These are phyloP conservation scores for Sinocyclocheilus anophthalmus DNA, from an alignment of 2,113 vertebrate genomes.

Conservation along the genomic window DNA sequence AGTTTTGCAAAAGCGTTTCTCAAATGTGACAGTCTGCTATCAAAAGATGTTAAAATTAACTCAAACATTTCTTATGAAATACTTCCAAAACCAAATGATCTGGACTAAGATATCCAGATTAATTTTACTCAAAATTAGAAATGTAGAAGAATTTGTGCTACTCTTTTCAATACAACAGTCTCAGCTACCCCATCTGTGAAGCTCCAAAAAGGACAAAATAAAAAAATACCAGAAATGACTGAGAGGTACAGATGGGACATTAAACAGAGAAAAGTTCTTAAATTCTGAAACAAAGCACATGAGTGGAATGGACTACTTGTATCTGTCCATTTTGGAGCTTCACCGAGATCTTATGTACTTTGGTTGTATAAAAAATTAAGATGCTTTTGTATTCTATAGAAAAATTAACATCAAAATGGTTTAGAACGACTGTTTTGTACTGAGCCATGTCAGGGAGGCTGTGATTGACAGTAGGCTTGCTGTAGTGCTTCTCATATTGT, in stretches of 20 bases:
- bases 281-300: not conserved
- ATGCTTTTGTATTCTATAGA: not conserved
- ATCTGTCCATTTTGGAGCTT: not conserved
- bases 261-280: not conserved
- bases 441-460: not conserved
- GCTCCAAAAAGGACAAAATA: not conserved
- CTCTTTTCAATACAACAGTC: not conserved
- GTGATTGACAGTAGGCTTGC: conserved; percentile 3
- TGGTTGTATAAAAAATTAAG: not conserved
- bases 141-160: not conserved
- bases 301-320: not conserved
- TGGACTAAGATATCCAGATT: not conserved
- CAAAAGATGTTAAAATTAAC: not conserved
- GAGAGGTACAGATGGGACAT: not conserved
- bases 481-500: conserved; percentile 35
- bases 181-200: not conserved
- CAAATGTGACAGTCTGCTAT: not conserved
- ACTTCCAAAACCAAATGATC: not conserved
- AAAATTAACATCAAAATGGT: not conserved
- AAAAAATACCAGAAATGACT: not conserved
- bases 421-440: not conserved
- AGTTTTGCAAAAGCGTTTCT: not conserved
- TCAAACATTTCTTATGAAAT: not conserved
- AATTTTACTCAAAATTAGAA: not conserved
- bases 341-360: not conserved